These are phyloP conservation scores for Mizuhopecten yessoensis DNA, from an alignment of 1,140 invertebrate species.

Conservation along the genomic window DNA sequence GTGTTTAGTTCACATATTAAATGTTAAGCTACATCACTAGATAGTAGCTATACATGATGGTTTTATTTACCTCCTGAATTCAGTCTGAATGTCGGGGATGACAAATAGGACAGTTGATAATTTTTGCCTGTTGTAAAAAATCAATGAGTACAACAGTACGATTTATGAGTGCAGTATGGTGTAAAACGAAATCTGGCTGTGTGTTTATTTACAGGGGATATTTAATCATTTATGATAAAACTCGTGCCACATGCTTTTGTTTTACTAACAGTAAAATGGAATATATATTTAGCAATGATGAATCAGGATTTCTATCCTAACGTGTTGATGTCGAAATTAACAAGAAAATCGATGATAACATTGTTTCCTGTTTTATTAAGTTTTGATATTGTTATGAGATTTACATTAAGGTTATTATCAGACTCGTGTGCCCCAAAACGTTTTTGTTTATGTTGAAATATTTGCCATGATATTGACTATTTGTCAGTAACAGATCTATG, in stretches of 20 bases:
- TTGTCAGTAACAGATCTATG: no score
- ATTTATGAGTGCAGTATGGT: neutral
- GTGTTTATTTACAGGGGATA: neutral
- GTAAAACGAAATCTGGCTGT: neutral
- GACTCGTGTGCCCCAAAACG: no score
- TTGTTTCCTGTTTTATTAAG: no score
- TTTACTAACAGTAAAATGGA: neutral
- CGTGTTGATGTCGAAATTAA: no score
- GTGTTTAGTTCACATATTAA: neutral
- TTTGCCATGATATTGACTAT: no score
- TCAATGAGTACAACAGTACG: constrained; percentile 6
- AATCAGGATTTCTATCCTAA: no score
- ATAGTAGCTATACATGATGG: neutral
- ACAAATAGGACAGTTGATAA: neutral
- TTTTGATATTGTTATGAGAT: no score
- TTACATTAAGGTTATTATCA: no score
- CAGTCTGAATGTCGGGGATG: neutral
- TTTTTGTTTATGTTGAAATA: no score
- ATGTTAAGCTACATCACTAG: neutral
- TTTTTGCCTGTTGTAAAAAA: constrained; percentile 29
- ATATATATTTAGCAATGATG: no score
- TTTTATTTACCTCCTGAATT: neutral
- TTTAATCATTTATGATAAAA: neutral
- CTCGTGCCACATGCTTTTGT: neutral
- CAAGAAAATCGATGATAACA: no score